A percentile compares a stretch with the other conserved stretches of the same genome.
Conservation (phyloP, 1,140 invertebrate genomes). For the Philopotamus ludificatus region DNA sequence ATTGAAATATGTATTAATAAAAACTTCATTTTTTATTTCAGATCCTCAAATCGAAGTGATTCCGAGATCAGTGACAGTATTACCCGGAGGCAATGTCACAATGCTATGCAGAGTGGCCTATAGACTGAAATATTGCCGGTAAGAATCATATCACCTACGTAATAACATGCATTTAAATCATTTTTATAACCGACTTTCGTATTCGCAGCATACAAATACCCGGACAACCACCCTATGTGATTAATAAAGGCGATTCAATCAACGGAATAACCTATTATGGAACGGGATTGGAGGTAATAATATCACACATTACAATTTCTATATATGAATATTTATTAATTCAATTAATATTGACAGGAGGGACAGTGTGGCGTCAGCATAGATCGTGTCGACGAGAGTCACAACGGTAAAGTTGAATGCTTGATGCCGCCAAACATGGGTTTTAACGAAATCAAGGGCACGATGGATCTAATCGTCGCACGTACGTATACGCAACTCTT, state of each 20-base stretch:
- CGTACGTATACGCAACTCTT: conserved; percentile 58
- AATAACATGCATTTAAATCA: not conserved
- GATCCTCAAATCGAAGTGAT: conserved; percentile 40
- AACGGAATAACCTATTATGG: conserved; percentile 22
- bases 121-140: conserved; percentile 57
- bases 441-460: conserved; percentile 57
- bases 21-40: conserved; percentile 28
- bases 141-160: conserved; percentile 42
- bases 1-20: not conserved
- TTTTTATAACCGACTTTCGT: conserved; percentile 7
- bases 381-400: conserved; percentile 58
- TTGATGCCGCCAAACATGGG: conserved; percentile 56
- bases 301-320: not conserved
- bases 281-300: conserved; percentile 22
- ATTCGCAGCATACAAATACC: conserved; percentile 4
- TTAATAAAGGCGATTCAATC: too few relatives aligned
- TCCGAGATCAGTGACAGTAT: too few relatives aligned
- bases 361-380: conserved; percentile 72
- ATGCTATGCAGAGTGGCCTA: conserved; percentile 56
- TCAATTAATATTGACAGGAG: too few relatives aligned
- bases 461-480: conserved; percentile 66
- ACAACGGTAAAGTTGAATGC: conserved; percentile 70
- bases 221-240: conserved; percentile 22
- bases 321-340: not conserved
- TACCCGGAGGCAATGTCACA: conserved; percentile 50